Evolutionary conservation across 2,888 invertebrate genomes (phyloP).

Genomic region (Rotaria socialis): DNA sequence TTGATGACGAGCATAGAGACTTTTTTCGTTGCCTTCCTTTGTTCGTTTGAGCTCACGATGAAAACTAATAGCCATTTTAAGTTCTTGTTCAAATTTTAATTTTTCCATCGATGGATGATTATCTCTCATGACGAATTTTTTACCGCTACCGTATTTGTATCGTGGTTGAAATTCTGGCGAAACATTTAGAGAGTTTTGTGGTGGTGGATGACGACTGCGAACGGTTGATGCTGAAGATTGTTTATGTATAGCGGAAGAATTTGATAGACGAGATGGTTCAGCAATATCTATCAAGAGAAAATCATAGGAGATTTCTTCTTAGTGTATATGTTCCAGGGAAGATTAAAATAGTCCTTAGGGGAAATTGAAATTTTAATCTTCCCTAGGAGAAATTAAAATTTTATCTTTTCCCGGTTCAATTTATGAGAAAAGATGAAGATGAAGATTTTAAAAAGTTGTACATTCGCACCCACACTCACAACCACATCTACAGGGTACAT

Average conservation of each 20-base stretch:
- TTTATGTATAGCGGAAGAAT: background rate
- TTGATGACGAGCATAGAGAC: background rate
- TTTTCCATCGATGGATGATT: constrained; percentile 26
- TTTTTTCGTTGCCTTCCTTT: background rate
- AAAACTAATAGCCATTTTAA: constrained; percentile 11
- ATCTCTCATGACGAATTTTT: background rate
- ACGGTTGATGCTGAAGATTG: background rate
- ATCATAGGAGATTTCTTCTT: too few relatives aligned
- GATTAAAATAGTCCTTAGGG: too few relatives aligned
- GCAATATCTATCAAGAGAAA: background rate
- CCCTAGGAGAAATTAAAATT: too few relatives aligned
- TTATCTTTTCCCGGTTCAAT: too few relatives aligned
- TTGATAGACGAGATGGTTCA: background rate
- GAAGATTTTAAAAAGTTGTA: too few relatives aligned
- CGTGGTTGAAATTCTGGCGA: background rate
- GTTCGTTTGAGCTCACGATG: constrained; percentile 21
- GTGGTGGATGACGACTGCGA: background rate
- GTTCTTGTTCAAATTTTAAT: constrained; percentile 36
- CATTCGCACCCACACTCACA: too few relatives aligned
- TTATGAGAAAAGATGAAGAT: too few relatives aligned
- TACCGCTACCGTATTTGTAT: background rate
- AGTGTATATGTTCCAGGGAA: too few relatives aligned
- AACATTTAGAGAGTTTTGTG: background rate
- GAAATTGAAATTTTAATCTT: too few relatives aligned
- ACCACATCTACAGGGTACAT: too few relatives aligned